Conservation (phyloP, 2,113 vertebrate species). For the Cyanoramphus novaezelandiae region DNA sequence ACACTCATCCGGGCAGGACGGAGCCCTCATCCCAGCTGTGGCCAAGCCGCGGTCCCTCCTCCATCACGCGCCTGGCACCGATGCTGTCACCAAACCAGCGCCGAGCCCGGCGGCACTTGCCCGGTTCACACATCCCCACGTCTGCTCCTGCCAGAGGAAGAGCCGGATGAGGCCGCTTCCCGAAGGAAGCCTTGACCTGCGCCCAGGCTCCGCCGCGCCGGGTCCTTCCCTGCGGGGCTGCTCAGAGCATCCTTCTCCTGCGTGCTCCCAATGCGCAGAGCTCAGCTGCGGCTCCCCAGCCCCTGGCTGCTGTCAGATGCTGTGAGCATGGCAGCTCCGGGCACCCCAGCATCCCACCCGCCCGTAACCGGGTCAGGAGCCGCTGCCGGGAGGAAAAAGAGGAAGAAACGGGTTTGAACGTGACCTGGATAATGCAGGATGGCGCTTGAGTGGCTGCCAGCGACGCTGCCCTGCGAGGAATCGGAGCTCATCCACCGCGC, state of each 20-base stretch:
- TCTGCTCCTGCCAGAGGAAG: neutral
- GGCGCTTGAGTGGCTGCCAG: neutral
- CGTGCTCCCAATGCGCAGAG: neutral
- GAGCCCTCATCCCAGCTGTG: neutral
- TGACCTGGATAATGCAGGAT: slow-evolving; percentile 12
- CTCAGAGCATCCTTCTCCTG: neutral
- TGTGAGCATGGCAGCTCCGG: neutral
- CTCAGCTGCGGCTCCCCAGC: neutral
- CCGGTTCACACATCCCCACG: neutral
- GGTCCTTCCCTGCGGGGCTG: neutral
- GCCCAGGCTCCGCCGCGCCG: neutral
- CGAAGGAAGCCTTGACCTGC: neutral
- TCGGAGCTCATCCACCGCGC: accelerated
- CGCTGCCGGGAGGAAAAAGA: neutral
- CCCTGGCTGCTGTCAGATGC: neutral
- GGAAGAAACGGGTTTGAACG: neutral
- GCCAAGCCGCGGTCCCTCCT: neutral
- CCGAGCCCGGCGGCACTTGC: neutral
- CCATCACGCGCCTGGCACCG: neutral
- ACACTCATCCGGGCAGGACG: neutral
- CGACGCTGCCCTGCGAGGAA: neutral
- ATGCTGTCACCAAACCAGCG: neutral
- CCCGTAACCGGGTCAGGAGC: slow-evolving; percentile 3
- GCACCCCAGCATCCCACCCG: neutral
- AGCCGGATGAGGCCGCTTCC: neutral